Conservation (phyloP, 2,797 vertebrate species). For the Smutsia temminckii region DNA sequence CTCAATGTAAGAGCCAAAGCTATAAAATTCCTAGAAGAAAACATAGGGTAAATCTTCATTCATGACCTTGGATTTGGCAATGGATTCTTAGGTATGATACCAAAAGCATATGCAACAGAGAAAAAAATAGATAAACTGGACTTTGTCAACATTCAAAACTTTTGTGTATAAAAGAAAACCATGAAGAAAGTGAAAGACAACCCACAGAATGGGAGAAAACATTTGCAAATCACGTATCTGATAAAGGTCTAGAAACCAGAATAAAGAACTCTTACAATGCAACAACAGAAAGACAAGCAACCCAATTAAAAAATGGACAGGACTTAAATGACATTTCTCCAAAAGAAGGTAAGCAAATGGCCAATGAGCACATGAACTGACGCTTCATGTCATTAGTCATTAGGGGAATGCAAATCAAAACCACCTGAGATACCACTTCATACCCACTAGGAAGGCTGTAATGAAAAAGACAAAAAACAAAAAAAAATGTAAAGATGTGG, state of each 20-base stretch:
- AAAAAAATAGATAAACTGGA: not conserved
- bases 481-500: not conserved
- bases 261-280: not conserved
- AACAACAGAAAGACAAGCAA: not conserved
- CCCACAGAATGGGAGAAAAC: not conserved
- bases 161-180: not conserved
- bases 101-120: not conserved
- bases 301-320: not conserved
- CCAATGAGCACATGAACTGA: not conserved
- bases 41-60: slow-evolving; percentile 6
- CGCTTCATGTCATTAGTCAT: not conserved
- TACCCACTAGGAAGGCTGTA: not conserved
- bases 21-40: not conserved
- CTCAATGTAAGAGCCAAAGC: not conserved
- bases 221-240: not conserved
- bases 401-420: not conserved
- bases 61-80: not conserved
- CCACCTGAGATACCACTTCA: not conserved
- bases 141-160: not conserved
- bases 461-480: not conserved
- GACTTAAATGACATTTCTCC: not conserved
- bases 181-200: not conserved
- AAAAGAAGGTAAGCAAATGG: not conserved
- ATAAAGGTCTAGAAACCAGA: not conserved
- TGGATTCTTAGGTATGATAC: not conserved